These are phyloP conservation scores for Syngnathus floridae DNA, from an alignment of 2,113 vertebrate species.

Conservation along the genomic window DNA sequence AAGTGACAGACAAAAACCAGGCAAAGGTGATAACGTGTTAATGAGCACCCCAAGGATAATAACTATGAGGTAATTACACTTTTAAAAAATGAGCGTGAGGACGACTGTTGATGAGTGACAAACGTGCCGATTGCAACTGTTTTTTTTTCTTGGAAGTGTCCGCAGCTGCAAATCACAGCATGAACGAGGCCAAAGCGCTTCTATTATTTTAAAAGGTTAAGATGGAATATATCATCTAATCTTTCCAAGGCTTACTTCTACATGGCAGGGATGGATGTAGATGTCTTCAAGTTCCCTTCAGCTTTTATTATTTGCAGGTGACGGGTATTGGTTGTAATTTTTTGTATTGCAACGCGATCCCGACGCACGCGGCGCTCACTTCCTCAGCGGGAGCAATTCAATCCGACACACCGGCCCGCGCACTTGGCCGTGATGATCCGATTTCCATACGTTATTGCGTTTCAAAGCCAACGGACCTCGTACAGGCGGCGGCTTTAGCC, in stretches of 20 bases:
- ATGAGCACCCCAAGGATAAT: conserved; percentile 48
- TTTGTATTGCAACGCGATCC: neutral
- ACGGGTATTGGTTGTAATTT: neutral
- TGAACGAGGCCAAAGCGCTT: conserved; percentile 45
- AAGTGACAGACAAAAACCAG: conserved; percentile 36
- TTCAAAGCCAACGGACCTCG: neutral
- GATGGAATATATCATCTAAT: conserved; percentile 26
- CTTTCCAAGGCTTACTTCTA: conserved; percentile 21
- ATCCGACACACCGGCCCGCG: neutral
- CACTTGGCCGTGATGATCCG: neutral
- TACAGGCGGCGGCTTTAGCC: neutral
- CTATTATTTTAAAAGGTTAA: conserved; percentile 30
- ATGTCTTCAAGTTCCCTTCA: neutral
- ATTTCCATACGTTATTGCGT: neutral
- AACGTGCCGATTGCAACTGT: conserved; percentile 19
- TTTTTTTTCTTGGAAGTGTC: conserved; percentile 47
- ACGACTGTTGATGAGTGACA: conserved; percentile 16
- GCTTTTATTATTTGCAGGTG: conserved; percentile 1
- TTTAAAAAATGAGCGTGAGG: conserved; percentile 25
- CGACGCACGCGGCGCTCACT: neutral
- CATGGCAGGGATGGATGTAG: conserved; percentile 24
- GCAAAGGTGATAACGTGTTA: conserved; percentile 56
- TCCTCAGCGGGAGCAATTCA: neutral
- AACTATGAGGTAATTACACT: conserved; percentile 50
- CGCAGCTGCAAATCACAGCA: conserved; percentile 42